Evolutionary conservation across 2,888 invertebrate genomes (phyloP), one percentile per base, ranked within the genome.

Genomic region (Drosophila prolongata): DNA sequence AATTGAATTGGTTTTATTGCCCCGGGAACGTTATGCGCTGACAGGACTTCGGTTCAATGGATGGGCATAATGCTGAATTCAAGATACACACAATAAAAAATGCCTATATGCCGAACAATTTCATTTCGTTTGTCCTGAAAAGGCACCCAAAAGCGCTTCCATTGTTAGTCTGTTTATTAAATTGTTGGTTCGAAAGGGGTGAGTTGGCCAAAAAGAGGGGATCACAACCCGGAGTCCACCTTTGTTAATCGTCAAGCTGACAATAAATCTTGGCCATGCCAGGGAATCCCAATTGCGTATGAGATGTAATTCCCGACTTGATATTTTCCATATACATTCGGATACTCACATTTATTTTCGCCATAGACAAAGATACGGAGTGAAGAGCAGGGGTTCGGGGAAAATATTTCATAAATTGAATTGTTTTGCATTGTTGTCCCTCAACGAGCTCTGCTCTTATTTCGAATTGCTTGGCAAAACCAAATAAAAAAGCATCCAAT

Each of bases 191-290:
- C 38, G 49, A 77, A 77, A 79, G 77, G 81, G 78, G 79, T 88
- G 76, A 80, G 43, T 35, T 40, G 44, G 46, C 37, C 8, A 30
- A n/a, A 3, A 8, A 10, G 30, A 30, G 38, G 58, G 58, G 57
- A 38, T 30, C 57, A 30, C n/a, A 58, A 14, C n/a, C 52, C 52
- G 57, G 57, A 54, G 30, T 42, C 66, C 79, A 88, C 83, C 83
- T 88, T 87, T 87, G 89, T 88, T 87, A 87, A 87, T 88, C 81
- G 76, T 61, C 81, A 83, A 75, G 71, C 79, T 69, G 85, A 73
- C 70, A 76, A 87, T 89, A 86, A 86, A 86, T 89, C 87, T 82
- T 72, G 74, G 49, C 44, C 43, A n/a, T 49, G 57, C 24, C 55
- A 47, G 10, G 52, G 47, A 55, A 76, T 64, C 65, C 66, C 71